A percentile compares a stretch with the other conserved stretches of the same genome.
phyloP scores from a whole-genome alignment of 2,113 vertebrate genomes.

The Notarius lentiginosus region DNA sequence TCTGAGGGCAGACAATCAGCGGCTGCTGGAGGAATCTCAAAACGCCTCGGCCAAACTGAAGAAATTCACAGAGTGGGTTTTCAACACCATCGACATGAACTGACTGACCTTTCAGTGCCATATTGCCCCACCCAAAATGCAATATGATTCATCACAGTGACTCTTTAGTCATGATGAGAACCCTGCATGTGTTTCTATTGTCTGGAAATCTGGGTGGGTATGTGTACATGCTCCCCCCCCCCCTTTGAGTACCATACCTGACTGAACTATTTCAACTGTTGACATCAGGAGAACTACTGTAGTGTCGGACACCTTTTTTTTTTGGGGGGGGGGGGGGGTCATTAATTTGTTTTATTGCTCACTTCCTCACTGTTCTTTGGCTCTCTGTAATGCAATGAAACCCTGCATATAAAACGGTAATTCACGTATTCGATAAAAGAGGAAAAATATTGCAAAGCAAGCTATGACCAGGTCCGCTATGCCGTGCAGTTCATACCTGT shows the following conservation, averaged over 20 bases:
- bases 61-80: conserved; percentile 99
- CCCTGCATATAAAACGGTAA: not conserved
- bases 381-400: not conserved
- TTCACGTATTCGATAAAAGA: not conserved
- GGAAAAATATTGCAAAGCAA: not conserved
- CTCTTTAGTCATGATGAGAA: not conserved
- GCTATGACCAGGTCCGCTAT: not conserved
- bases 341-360: not conserved
- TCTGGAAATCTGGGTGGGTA: not conserved
- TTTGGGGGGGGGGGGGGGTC: not conserved
- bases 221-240: not conserved
- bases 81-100: conserved; percentile 99
- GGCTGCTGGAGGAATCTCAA: conserved; percentile 95
- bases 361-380: conserved; percentile 18
- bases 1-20: conserved; percentile 94
- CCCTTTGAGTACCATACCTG: not conserved
- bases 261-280: not conserved
- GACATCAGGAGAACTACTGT: conserved; percentile 21
- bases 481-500: not conserved
- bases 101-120: conserved; percentile 63
- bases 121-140: not conserved
- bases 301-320: not conserved
- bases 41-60: conserved; percentile 94
- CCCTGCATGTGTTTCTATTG: conserved; percentile 13
- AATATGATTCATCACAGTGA: not conserved